Conservation (phyloP, 2,888 invertebrate genomes). For the Rhingia campestris region DNA sequence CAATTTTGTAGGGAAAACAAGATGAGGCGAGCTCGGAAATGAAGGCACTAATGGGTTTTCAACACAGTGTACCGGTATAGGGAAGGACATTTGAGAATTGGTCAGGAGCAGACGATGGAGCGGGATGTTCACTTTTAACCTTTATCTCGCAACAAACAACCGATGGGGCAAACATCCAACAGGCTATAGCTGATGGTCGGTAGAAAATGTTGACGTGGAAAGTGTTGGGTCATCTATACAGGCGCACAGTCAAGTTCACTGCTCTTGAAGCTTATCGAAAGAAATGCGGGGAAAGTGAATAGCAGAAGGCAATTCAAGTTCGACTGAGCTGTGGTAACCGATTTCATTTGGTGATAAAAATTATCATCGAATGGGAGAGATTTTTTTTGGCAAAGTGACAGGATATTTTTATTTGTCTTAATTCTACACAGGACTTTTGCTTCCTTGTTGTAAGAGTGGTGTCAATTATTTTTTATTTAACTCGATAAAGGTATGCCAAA, state of each 20-base stretch:
- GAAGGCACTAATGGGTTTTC: constrained; percentile 51
- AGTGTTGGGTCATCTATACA: constrained; percentile 11
- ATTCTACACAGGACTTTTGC: too few species aligned
- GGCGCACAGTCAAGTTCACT: constrained; percentile 9
- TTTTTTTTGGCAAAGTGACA: too few species aligned
- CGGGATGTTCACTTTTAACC: constrained; percentile 16
- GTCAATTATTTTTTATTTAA: too few species aligned
- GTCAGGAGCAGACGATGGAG: not conserved
- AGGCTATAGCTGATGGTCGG: constrained; percentile 14
- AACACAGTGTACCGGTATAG: not conserved
- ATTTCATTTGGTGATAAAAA: too few species aligned
- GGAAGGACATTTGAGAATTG: constrained; percentile 17
- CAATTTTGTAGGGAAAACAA: constrained; percentile 8
- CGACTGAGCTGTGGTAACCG: too few species aligned
- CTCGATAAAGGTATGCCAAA: too few species aligned
- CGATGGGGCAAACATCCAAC: constrained; percentile 20
- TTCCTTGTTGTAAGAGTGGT: too few species aligned
- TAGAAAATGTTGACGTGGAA: not conserved
- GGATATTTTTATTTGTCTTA: too few species aligned
- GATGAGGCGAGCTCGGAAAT: constrained; percentile 31
- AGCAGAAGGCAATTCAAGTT: not conserved
- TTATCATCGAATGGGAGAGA: too few species aligned
- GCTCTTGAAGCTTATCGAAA: not conserved
- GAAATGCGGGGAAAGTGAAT: not conserved
- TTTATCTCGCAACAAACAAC: not conserved